Base-by-base conservation (phyloP, 1,140 invertebrate genomes). In the Drosophila burlai region DNA sequence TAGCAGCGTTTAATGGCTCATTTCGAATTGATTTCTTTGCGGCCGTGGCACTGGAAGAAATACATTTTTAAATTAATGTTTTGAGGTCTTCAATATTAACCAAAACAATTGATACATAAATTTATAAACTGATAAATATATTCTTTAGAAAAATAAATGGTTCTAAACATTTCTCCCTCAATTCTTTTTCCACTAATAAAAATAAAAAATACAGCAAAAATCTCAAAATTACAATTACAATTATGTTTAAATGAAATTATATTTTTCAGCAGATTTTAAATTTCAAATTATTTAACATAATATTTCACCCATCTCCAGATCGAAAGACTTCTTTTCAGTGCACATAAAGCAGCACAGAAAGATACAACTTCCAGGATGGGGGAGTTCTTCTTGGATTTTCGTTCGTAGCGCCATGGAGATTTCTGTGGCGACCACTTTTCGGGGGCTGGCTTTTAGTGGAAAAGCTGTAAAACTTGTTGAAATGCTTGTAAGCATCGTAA, bases 1-100 rank as follows among this genome's bases (percentile, higher is more conserved):
- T 90, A 92, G 86, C 86, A 90, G 76, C 85, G 75, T 92, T 92
- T 92, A 92, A 92, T 92, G 81, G 91, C 86, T 90, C 91, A 92
- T 92, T 92, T 92, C 85, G 77, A 76, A 73, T 82, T 92, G 90
- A 92, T 92, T 92, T 91, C 90, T 89, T 81, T 91, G 75, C 47
- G 68, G 76, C 59, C 24, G 15, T 11, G n/a, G 26, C 55, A 66
- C 52, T 38, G 6, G 13, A 18, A 40, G 36, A 67, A 59, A 47
- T 21, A 4, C 4, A 16, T 3, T 26, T 9, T 9, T 1, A 1
- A 21, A 21, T 3, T 18, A 3, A 60, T n/a, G 1, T 3, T 21
- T 38, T 36, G 11, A 4, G 36, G 11, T 38, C 4, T 13, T 13
- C 3, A 36, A 5, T 13, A 36, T 9, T 15, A 21, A 15, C 11